phyloP scores from a whole-genome alignment of 1,140 invertebrate genomes.

The Caenorhabditis brenneri region DNA sequence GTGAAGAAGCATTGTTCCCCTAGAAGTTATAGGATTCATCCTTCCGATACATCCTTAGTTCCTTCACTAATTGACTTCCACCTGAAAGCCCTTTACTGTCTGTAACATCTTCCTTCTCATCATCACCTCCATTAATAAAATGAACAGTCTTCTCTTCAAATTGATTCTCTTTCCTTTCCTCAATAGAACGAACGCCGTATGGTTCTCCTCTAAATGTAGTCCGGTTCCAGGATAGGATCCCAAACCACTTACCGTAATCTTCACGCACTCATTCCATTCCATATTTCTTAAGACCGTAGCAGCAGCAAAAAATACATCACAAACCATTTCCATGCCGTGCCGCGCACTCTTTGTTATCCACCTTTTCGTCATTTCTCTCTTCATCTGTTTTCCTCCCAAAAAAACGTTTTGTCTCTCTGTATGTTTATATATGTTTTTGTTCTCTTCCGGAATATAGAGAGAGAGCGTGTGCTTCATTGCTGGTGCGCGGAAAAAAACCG shows the following conservation, averaged over 20 bases:
- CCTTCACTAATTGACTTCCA: neutral
- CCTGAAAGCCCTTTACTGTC: too few species aligned
- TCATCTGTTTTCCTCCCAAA: neutral
- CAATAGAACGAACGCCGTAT: neutral
- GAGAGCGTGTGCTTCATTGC: neutral
- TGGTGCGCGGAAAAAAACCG: constrained; percentile 1
- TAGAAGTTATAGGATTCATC: too few species aligned
- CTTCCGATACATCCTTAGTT: too few species aligned
- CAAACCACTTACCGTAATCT: constrained; percentile 34
- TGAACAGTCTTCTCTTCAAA: neutral
- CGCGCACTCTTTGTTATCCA: constrained; percentile 24
- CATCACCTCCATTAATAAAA: neutral
- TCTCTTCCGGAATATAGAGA: constrained; percentile 27
- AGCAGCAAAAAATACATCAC: neutral
- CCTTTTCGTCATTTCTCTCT: neutral
- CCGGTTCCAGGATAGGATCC: neutral
- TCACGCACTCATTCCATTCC: neutral
- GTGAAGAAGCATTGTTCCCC: too few species aligned
- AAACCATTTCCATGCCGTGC: constrained; percentile 1
- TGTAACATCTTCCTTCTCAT: neutral
- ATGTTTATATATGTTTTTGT: constrained; percentile 40
- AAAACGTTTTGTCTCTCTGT: neutral
- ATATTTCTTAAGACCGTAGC: neutral
- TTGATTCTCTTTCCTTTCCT: neutral
- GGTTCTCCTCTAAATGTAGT: constrained; percentile 1